Base-by-base conservation (phyloP, 2,888 invertebrate species). In the Agrotis exclamationis region DNA sequence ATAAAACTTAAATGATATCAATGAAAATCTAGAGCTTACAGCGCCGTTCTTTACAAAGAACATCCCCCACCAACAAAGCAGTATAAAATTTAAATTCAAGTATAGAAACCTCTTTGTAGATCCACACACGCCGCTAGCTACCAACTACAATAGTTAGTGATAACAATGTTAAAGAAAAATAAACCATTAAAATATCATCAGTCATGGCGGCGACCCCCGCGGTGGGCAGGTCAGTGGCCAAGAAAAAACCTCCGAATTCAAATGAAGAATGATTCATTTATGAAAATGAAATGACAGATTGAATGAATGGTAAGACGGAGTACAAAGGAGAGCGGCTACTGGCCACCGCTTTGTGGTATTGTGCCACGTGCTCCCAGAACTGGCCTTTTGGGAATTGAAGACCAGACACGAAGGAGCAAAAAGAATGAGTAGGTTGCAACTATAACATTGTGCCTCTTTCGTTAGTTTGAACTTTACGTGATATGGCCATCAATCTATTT, bases 271-370 rank as follows among this genome's bases (percentile, higher is more conserved):
- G 93, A 95, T 95, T 95, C 95, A 93, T 96, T 95, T 96, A 94
- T 94, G 94, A 95, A 95, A 96, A 95, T 94, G 93, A 93, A 96
- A 96, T 94, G 95, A 96, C 96, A 94, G 95, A 95, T 94, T 95
- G 94, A 93, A 93, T 94, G 93, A 93, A 95, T 91, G 91, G 89
- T 89, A 87, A 90, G 90, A 89, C 84, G 88, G 76, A 39, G 86
- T 86, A 93, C 93, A 94, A 94, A 92, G 87, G 89, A 87, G 88
- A 82, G 88, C 88, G 87, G 94, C 95, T 95, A 94, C 95, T 89
- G 94, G 90, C 91, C 91, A 87, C 86, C 73, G 90, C 82, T 83
- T 86, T 82, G 84, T 83, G 79, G 76, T 88, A 90, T 92, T 91
- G 88, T 90, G 91, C 91, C 93, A 93, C 92, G 93, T 93, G 93